Evolutionary conservation across 2,797 vertebrate species (phyloP), one percentile per base, ranked within the genome.

Genomic region (Lycodopsis pacificus): DNA sequence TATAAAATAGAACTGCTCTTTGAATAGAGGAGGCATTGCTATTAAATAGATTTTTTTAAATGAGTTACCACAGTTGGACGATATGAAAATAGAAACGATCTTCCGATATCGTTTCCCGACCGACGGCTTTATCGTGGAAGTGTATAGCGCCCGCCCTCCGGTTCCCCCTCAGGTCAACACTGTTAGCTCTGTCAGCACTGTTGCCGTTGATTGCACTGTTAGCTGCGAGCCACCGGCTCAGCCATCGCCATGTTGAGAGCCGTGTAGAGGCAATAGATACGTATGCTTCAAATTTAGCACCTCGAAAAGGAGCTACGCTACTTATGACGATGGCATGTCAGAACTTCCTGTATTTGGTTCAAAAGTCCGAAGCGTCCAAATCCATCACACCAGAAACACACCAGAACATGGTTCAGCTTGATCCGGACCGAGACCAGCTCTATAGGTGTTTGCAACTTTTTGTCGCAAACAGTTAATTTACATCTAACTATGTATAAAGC

Each of bases 381-480:
- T 46, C 6, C 44, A 46, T 46, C 44, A 46, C 13, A 20, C 7
- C 4, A 7, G 12, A 30, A 30, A 30, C 25, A 27, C 25, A 30
- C 14, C 20, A 56, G 14, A 30, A 9, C n/a, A 5, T 22, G 49
- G 20, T 20, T 20, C 48, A 22, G 20, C 20, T 51, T 30, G 25
- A 56, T 56, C 53, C 7, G 12, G 44, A 19, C 20, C 9, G 5
- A 34, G 30, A 58, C 57, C 11, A 8, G 3, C 70, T 48, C 13
- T 36, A 12, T 4, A 44, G 30, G 34, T 65, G 30, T 71, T 57
- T 59, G 15, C 20, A n/a, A n/a, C n/a, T n/a, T n/a, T n/a, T n/a
- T n/a, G n/a, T n/a, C n/a, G n/a, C n/a, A 27, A 80, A 44, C 12
- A 42, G 27, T 27, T 73, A 4, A 73, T 78, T 58, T 71, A 64